Evolutionary conservation across 1,140 invertebrate species (phyloP).

Genomic region (Acromyrmex charruanus): DNA sequence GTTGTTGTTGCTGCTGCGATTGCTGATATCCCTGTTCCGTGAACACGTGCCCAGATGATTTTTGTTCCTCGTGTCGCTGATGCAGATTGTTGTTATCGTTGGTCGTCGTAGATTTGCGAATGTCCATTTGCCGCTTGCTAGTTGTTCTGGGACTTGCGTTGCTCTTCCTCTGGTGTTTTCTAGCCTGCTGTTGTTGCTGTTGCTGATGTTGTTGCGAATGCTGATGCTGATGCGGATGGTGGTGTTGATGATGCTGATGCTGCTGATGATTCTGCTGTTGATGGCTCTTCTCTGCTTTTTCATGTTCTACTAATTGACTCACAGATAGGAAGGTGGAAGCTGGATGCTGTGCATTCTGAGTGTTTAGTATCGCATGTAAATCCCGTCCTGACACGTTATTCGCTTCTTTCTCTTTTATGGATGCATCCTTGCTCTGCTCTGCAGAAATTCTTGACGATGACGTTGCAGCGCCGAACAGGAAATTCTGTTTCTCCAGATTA

Average conservation of each 20-base stretch:
- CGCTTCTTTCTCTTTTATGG: constrained; percentile 81
- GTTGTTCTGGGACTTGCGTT: constrained; percentile 81
- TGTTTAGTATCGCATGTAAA: constrained; percentile 81
- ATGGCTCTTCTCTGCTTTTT: constrained; percentile 85
- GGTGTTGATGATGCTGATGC: constrained; percentile 73
- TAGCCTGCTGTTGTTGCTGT: constrained; percentile 69
- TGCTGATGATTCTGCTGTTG: constrained; percentile 76
- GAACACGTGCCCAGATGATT: constrained; percentile 76
- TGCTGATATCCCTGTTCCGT: constrained; percentile 81
- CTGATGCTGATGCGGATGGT: constrained; percentile 74
- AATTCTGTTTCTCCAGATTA: constrained; percentile 84
- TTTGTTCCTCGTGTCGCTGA: constrained; percentile 82
- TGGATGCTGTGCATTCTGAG: constrained; percentile 79
- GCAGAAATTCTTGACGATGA: constrained; percentile 70
- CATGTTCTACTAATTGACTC: constrained; percentile 89
- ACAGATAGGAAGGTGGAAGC: constrained; percentile 88
- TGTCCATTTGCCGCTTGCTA: constrained; percentile 83
- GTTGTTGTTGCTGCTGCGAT: constrained; percentile 66
- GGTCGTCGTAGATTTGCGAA: constrained; percentile 79
- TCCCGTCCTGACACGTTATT: constrained; percentile 74
- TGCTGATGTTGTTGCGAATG: constrained; percentile 75
- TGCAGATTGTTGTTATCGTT: constrained; percentile 75
- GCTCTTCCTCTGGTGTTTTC: constrained; percentile 81
- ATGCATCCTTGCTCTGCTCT: constrained; percentile 77
- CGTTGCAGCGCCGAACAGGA: constrained; percentile 81